phyloP scores from a whole-genome alignment of 1,140 invertebrate genomes.

The Nylanderia fulva region DNA sequence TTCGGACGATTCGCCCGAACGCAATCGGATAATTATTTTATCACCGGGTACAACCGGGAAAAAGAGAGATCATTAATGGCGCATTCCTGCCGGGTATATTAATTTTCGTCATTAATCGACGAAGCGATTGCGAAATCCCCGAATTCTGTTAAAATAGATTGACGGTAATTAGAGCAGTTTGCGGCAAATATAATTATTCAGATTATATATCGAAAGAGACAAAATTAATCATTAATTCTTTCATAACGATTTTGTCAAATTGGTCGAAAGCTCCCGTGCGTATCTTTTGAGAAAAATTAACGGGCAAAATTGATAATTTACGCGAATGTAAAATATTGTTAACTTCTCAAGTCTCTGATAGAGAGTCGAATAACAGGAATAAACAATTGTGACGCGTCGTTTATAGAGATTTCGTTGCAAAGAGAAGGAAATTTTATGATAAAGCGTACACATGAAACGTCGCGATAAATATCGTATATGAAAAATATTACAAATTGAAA shows the following conservation, averaged over 20 bases:
- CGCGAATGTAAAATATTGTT: neutral
- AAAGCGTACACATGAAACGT: neutral
- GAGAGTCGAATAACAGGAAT: neutral
- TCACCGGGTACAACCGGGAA: too few relatives aligned
- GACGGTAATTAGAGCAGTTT: neutral
- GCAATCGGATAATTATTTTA: conserved; percentile 38
- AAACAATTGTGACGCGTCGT: neutral
- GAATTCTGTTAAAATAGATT: conserved; percentile 16
- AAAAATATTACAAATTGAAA: neutral
- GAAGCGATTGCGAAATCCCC: conserved; percentile 3
- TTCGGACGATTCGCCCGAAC: neutral
- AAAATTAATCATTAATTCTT: neutral
- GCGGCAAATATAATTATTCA: neutral
- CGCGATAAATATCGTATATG: neutral
- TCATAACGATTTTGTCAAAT: neutral
- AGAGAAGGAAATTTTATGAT: neutral
- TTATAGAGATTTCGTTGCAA: neutral
- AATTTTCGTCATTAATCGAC: conserved; percentile 35
- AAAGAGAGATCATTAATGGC: conserved; percentile 40
- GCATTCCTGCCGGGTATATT: conserved; percentile 24
- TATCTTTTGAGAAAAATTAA: neutral
- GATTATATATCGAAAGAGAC: neutral
- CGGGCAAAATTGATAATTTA: neutral
- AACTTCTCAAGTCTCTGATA: neutral
- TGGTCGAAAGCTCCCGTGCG: neutral